A percentile compares a stretch with the other conserved stretches of the same genome.
Conservation (phyloP, 2,888 invertebrate species). For the Lydus trimaculatus region DNA sequence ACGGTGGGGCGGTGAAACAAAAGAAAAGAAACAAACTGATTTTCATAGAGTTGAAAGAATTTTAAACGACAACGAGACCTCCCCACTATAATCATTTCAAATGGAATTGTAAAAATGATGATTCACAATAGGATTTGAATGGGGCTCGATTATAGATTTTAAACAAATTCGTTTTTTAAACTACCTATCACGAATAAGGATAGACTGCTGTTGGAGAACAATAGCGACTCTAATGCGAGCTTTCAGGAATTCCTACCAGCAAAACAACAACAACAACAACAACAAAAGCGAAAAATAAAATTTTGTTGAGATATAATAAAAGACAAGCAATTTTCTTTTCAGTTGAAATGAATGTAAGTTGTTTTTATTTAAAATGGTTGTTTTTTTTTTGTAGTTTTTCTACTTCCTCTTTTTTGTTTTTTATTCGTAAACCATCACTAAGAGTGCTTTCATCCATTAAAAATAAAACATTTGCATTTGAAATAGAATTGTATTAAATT, state of each 20-base stretch:
- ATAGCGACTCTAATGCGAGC: slow-evolving; percentile 1
- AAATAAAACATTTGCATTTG: slow-evolving; percentile 4
- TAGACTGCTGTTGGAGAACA: background rate
- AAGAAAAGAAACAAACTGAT: background rate
- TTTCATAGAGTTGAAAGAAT: background rate
- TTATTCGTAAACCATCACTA: background rate
- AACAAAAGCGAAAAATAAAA: background rate
- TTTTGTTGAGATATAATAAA: background rate
- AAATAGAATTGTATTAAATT: background rate
- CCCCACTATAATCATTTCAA: background rate
- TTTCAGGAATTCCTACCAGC: background rate
- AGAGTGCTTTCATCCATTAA: slow-evolving; percentile 4
- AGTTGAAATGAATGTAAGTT: slow-evolving; percentile 6
- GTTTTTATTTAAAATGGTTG: slow-evolving; percentile 11
- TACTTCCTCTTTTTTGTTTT: background rate
- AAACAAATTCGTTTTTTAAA: background rate
- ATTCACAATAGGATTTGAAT: background rate
- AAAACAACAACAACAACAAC: background rate
- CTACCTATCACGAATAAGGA: background rate
- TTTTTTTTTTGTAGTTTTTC: background rate
- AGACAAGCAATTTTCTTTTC: slow-evolving; percentile 8
- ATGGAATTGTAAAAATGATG: background rate
- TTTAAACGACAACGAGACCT: background rate
- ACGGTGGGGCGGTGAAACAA: background rate
- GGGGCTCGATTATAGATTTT: background rate